Conservation (phyloP, 2,797 vertebrate species). For the Oreonectes daqikongensis region DNA sequence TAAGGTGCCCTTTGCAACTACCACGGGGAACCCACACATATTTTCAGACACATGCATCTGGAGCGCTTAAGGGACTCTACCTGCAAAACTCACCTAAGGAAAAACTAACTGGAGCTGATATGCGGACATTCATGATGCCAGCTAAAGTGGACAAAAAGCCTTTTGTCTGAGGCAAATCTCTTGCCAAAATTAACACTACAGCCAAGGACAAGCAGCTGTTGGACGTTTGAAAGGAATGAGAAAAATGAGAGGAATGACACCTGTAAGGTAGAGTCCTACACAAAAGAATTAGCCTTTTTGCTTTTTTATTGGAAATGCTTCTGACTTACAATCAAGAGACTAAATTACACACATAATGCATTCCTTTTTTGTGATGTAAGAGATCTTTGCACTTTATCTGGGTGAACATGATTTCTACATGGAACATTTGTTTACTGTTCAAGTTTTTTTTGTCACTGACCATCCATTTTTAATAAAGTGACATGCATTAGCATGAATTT, state of each 20-base stretch:
- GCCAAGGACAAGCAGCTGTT: constrained; percentile 70
- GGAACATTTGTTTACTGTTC: constrained; percentile 6
- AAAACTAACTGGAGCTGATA: constrained; percentile 42
- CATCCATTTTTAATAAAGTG: constrained; percentile 24
- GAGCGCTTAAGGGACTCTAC: constrained; percentile 50
- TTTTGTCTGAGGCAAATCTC: constrained; percentile 61
- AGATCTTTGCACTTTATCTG: constrained; percentile 12
- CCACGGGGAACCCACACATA: constrained; percentile 64
- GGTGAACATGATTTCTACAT: constrained; percentile 17
- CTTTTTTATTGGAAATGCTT: constrained; percentile 44
- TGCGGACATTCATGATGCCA: constrained; percentile 53
- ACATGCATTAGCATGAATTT: constrained; percentile 69
- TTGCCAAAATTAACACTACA: constrained; percentile 71
- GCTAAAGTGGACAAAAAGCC: constrained; percentile 35
- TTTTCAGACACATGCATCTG: constrained; percentile 62
- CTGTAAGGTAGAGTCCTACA: constrained; percentile 50
- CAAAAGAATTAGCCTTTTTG: constrained; percentile 17
- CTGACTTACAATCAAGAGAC: constrained; percentile 27
- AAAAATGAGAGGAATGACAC: constrained; percentile 38
- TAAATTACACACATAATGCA: constrained; percentile 10
- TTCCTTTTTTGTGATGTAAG: neutral
- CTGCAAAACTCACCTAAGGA: constrained; percentile 28
- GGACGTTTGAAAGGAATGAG: constrained; percentile 12
- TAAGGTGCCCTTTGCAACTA: constrained; percentile 73
- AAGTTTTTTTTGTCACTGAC: constrained; percentile 13